Evolutionary conservation across 2,797 vertebrate genomes (phyloP).

Genomic region (Scarus forsteni): DNA sequence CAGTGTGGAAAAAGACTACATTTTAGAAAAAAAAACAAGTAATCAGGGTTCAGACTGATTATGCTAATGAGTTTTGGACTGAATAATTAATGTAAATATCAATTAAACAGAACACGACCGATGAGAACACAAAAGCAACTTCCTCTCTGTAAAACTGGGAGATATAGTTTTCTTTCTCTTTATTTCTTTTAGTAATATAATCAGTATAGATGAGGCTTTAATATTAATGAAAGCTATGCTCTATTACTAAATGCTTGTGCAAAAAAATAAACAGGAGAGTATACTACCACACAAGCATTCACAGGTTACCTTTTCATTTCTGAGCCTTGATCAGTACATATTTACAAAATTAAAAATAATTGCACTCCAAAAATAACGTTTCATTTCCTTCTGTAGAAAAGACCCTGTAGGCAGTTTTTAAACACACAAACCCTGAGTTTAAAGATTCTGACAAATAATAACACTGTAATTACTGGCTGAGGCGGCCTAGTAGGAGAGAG

Average conservation of each 20-base stretch:
- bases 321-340: background rate
- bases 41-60: conserved; percentile 13
- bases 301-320: conserved; percentile 2
- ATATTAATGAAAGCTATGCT: too few relatives aligned
- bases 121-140: background rate
- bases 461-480: conserved; percentile 61
- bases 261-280: conserved; percentile 11
- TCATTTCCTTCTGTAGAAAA: conserved; percentile 18
- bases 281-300: conserved; percentile 31
- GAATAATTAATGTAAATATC: conserved; percentile 4
- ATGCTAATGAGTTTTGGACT: background rate
- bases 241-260: too few relatives aligned
- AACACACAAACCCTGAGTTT: conserved; percentile 38
- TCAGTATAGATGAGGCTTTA: too few relatives aligned
- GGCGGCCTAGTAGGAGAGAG: conserved; percentile 37
- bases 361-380: background rate
- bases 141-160: too few relatives aligned
- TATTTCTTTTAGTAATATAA: too few relatives aligned
- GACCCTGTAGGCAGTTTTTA: conserved; percentile 18
- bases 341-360: conserved; percentile 21
- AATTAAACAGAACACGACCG: conserved; percentile 14
- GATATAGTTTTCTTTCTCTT: too few relatives aligned
- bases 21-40: conserved; percentile 4
- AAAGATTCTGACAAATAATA: conserved; percentile 67
- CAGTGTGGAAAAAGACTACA: conserved; percentile 16